Conservation (phyloP, 2,888 invertebrate genomes). For the Rhimphoctona megacephalus region DNA sequence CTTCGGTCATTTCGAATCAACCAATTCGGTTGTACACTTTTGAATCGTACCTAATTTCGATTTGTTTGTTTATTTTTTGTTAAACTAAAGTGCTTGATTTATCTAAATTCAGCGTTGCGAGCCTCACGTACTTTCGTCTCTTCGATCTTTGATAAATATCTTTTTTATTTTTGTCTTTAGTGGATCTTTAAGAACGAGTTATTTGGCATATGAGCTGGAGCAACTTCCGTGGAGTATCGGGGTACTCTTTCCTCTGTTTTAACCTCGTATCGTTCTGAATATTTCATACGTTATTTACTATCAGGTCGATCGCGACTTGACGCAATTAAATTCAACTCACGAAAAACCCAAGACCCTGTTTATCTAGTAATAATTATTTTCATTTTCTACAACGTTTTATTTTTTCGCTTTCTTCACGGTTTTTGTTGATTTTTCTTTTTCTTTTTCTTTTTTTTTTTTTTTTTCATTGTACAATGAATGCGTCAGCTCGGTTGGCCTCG, state of each 20-base stretch:
- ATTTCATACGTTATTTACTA: conserved; percentile 48
- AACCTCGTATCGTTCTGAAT: conserved; percentile 31
- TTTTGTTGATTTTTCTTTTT: background rate
- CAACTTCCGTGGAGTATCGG: background rate
- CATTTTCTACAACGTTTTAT: conserved; percentile 10
- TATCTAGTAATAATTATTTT: conserved; percentile 40
- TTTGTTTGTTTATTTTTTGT: background rate
- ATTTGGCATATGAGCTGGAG: conserved; percentile 36
- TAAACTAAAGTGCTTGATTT: conserved; percentile 42
- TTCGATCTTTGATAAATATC: background rate
- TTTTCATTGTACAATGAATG: conserved; percentile 39
- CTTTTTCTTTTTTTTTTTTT: background rate
- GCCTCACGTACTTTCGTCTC: conserved; percentile 41
- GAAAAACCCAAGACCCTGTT: conserved; percentile 64
- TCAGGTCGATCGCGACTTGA: conserved; percentile 63
- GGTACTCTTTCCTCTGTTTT: background rate
- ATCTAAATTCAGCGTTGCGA: conserved; percentile 49
- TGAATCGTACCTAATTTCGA: conserved; percentile 64
- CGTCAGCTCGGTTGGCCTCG: conserved; percentile 56
- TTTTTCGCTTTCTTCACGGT: conserved; percentile 6
- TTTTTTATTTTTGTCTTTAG: background rate
- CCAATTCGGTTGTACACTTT: conserved; percentile 71
- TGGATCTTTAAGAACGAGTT: conserved; percentile 23
- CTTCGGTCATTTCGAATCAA: conserved; percentile 45
- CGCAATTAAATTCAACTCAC: conserved; percentile 56